Conservation (phyloP, 2,888 invertebrate species). For the Agonopterix arenella region DNA sequence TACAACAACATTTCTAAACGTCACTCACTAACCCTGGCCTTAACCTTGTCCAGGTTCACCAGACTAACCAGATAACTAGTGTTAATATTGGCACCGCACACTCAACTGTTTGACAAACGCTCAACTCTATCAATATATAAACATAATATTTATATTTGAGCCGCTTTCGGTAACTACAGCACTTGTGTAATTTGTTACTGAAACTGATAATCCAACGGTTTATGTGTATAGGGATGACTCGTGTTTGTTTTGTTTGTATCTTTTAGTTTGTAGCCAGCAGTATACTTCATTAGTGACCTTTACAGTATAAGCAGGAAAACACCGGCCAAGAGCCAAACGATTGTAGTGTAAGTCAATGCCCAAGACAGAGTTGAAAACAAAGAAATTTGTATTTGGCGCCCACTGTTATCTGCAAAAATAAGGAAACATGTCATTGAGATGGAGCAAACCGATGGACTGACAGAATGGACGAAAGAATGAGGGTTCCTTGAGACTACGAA, state of each 20-base stretch:
- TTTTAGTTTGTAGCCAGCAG: too few relatives aligned
- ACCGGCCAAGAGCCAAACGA: too few relatives aligned
- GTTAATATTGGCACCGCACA: slow-evolving; percentile 74
- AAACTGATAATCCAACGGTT: slow-evolving; percentile 55
- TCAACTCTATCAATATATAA: slow-evolving; percentile 75
- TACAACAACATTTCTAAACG: slow-evolving; percentile 42
- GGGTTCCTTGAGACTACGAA: too few relatives aligned
- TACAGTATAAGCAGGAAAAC: too few relatives aligned
- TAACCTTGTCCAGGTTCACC: slow-evolving; percentile 62
- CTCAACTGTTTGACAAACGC: slow-evolving; percentile 68
- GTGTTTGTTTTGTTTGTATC: slow-evolving; percentile 17
- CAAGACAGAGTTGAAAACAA: too few relatives aligned
- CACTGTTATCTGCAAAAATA: too few relatives aligned
- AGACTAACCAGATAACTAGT: slow-evolving; percentile 64
- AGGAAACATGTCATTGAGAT: too few relatives aligned
- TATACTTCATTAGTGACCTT: too few relatives aligned
- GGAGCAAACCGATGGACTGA: too few relatives aligned
- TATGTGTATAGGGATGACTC: slow-evolving; percentile 23
- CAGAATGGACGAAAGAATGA: too few relatives aligned
- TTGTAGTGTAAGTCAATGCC: too few relatives aligned
- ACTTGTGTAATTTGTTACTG: slow-evolving; percentile 68
- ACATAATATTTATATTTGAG: slow-evolving; percentile 75
- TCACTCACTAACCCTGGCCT: slow-evolving; percentile 57
- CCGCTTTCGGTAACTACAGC: slow-evolving; percentile 52
- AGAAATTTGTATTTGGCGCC: too few relatives aligned